These are phyloP conservation scores for Akabosia matsudoensis DNA, from an alignment of 1,140 invertebrate species.

Conservation along the genomic window DNA sequence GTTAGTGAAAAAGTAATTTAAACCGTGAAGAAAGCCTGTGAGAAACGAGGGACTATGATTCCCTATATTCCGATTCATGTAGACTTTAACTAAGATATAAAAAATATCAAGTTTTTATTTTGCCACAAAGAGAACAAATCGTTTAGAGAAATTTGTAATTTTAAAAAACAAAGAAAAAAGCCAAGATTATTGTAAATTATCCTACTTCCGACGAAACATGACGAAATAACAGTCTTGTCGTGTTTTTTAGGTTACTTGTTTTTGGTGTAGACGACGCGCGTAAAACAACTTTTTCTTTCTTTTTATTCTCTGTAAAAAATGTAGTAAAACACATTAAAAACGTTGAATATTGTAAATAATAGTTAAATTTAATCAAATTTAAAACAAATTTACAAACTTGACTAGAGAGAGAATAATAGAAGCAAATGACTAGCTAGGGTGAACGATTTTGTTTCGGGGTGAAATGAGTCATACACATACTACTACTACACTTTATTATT, in stretches of 20 bases:
- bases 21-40: conserved; percentile 22
- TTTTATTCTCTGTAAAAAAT: too few species aligned
- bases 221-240: not conserved
- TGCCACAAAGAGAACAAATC: too few species aligned
- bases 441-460: too few species aligned
- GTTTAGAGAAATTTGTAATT: too few species aligned
- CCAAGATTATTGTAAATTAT: conserved; percentile 24
- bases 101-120: conserved; percentile 4
- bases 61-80: conserved; percentile 24
- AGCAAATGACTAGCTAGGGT: not conserved
- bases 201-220: conserved; percentile 6
- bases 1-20: too few species aligned
- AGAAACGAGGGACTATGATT: conserved; percentile 22
- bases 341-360: not conserved
- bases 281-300: too few species aligned
- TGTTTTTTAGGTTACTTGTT: too few species aligned
- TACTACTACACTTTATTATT: conserved; percentile 1
- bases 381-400: too few species aligned
- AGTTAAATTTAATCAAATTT: too few species aligned
- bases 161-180: conserved; percentile 9
- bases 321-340: too few species aligned
- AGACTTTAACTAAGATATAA: conserved; percentile 12
- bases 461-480: not conserved
- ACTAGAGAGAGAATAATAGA: conserved; percentile 8
- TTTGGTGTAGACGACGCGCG: too few species aligned